Percentiles rank a stretch among this genome's conserved stretches.
These are phyloP conservation scores for Lissonota sp. DNA, from an alignment of 2,888 invertebrate genomes.

Conservation along the genomic window DNA sequence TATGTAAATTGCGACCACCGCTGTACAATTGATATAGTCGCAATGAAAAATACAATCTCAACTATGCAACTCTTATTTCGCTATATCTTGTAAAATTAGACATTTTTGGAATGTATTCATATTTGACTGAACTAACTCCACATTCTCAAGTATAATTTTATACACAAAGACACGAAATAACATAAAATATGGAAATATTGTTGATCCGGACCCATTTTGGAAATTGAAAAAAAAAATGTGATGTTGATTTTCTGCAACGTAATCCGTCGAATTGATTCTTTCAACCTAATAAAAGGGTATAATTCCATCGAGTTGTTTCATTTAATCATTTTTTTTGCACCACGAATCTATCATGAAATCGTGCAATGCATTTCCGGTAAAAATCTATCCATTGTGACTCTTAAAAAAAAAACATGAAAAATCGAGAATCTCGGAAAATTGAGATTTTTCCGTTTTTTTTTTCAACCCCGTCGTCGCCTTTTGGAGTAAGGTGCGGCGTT, in stretches of 20 bases:
- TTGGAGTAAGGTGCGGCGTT: constrained; percentile 30
- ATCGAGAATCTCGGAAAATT: neutral
- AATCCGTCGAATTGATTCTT: too few species aligned
- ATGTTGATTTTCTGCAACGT: too few species aligned
- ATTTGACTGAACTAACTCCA: too few species aligned
- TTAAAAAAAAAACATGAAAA: constrained; percentile 1
- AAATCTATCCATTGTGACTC: neutral
- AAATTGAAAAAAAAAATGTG: neutral
- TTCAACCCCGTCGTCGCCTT: constrained; percentile 8
- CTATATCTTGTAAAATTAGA: too few species aligned
- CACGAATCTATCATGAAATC: too few species aligned
- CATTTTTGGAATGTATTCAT: too few species aligned
- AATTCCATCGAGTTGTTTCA: too few species aligned
- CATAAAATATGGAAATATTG: too few species aligned
- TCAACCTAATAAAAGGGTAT: too few species aligned
- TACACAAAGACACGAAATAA: neutral
- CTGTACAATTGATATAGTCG: neutral
- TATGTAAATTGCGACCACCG: constrained; percentile 5
- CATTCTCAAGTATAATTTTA: neutral
- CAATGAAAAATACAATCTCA: neutral
- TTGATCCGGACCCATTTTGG: neutral
- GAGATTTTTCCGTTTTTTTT: constrained; percentile 27
- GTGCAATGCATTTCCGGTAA: neutral
- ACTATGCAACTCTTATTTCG: too few species aligned
- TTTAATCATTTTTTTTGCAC: too few species aligned